A percentile compares a stretch with the other conserved stretches of the same genome.
Evolutionary conservation across 2,797 vertebrate genomes (phyloP).

Genomic region (Chelmon rostratus): DNA sequence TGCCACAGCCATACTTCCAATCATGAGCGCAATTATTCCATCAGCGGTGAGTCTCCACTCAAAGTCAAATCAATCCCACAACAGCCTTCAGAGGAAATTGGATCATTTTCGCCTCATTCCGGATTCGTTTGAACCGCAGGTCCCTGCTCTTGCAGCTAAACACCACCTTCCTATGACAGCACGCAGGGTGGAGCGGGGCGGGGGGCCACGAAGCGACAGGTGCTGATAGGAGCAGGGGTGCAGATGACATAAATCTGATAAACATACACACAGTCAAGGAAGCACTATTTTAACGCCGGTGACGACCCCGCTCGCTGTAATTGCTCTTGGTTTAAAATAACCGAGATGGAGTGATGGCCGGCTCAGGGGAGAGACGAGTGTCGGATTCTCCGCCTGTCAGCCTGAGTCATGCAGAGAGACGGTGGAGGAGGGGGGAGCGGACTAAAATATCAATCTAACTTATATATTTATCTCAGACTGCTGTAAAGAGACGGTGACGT

Average conservation of each 20-base stretch:
- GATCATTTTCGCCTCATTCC: background rate
- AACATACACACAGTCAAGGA: slow-evolving; percentile 26
- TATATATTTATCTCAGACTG: slow-evolving; percentile 12
- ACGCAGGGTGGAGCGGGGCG: background rate
- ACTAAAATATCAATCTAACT: slow-evolving; percentile 13
- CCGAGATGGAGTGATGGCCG: slow-evolving; percentile 24
- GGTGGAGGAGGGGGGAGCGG: background rate
- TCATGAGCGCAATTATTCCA: background rate
- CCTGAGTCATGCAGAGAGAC: slow-evolving; percentile 48
- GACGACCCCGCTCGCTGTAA: slow-evolving; percentile 54
- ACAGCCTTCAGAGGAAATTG: background rate
- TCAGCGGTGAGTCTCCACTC: background rate
- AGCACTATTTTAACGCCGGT: slow-evolving; percentile 58
- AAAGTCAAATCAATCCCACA: background rate
- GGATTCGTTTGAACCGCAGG: background rate
- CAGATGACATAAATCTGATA: slow-evolving; percentile 39
- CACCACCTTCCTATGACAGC: background rate
- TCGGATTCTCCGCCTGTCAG: slow-evolving; percentile 46
- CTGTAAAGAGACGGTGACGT: background rate
- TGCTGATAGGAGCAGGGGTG: slow-evolving; percentile 33
- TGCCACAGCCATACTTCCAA: background rate
- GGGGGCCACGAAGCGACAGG: slow-evolving; percentile 28
- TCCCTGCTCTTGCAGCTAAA: background rate
- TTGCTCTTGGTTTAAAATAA: slow-evolving; percentile 72
- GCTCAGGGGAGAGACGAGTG: slow-evolving; percentile 40